Evolutionary conservation across 2,888 invertebrate species (phyloP).

Genomic region (Cantharis flavilabris): DNA sequence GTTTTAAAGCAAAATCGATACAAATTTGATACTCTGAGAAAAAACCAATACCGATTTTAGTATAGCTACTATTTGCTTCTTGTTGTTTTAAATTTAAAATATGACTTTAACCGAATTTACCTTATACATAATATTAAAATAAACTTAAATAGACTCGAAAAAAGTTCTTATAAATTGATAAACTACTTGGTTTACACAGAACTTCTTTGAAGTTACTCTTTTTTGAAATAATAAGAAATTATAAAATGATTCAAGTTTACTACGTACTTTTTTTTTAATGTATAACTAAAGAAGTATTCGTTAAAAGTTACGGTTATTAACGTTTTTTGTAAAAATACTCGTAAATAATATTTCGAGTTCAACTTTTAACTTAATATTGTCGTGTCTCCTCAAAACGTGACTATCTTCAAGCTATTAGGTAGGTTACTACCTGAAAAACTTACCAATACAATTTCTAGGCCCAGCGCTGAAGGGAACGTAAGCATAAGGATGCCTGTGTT

Average conservation of each 20-base stretch:
- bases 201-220: neutral
- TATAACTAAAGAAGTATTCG: neutral
- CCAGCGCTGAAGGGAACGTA: constrained; percentile 47
- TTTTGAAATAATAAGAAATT: neutral
- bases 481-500: constrained; percentile 43
- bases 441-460: constrained; percentile 47
- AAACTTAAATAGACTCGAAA: neutral
- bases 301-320: neutral
- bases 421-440: constrained; percentile 10
- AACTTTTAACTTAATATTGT: neutral
- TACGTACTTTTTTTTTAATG: neutral
- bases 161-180: neutral
- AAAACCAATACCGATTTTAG: neutral
- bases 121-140: neutral
- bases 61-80: neutral
- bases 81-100: neutral
- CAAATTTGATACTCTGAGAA: neutral
- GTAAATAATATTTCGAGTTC: neutral
- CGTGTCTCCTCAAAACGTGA: neutral
- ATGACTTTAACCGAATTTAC: neutral
- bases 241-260: neutral
- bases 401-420: neutral
- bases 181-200: neutral
- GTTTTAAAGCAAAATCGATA: neutral
- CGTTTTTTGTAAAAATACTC: neutral